A percentile compares a stretch with the other conserved stretches of the same genome.
phyloP scores from a whole-genome alignment of 2,113 vertebrate genomes.

The Gymnogyps californianus region DNA sequence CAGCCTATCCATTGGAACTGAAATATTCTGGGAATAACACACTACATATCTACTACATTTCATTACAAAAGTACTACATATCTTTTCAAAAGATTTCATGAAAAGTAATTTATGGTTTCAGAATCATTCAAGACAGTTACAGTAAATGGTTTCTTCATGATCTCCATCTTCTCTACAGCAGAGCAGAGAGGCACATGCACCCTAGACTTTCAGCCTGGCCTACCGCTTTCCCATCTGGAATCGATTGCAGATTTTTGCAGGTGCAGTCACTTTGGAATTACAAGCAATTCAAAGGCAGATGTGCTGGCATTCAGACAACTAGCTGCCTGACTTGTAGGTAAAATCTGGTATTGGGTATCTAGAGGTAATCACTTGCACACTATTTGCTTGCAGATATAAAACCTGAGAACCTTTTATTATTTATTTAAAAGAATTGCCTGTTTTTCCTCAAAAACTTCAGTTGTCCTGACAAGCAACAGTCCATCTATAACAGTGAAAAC shows the following conservation, averaged over 20 bases:
- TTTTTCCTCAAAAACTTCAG: not conserved
- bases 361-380: not conserved
- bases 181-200: not conserved
- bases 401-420: not conserved
- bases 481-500: not conserved
- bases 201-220: not conserved
- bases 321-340: not conserved
- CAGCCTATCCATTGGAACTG: not conserved
- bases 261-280: not conserved
- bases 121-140: not conserved
- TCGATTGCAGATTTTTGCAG: not conserved
- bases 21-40: not conserved
- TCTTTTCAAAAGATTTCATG: not conserved
- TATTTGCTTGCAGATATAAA: not conserved
- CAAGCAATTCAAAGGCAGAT: constrained; percentile 9
- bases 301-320: constrained; percentile 8
- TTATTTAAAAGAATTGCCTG: not conserved
- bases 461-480: not conserved
- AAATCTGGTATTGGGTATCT: not conserved
- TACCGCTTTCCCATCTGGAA: not conserved
- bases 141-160: not conserved
- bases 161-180: not conserved
- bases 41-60: not conserved
- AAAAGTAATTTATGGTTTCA: not conserved
- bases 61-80: not conserved